Evolutionary conservation across 1,140 invertebrate species (phyloP).

Genomic region (Heliconius congener): DNA sequence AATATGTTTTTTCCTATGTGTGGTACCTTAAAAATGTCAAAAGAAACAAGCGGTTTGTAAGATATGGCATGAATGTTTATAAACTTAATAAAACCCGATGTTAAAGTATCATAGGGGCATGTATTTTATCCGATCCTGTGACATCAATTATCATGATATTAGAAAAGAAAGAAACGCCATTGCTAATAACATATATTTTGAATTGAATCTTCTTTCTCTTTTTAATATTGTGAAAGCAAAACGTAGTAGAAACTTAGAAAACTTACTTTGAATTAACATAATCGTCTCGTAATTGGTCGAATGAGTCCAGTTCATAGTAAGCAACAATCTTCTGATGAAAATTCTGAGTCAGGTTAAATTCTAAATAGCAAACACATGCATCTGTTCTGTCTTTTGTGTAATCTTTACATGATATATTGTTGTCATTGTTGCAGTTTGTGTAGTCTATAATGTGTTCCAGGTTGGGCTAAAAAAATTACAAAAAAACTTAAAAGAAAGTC

Average conservation of each 20-base stretch:
- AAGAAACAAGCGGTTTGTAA: not conserved
- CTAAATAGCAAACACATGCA: slow-evolving; percentile 10
- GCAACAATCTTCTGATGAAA: slow-evolving; percentile 29
- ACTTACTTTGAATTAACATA: slow-evolving; percentile 43
- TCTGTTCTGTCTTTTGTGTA: not conserved
- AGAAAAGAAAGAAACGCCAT: no score
- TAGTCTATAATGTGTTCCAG: slow-evolving; percentile 20
- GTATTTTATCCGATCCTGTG: no score
- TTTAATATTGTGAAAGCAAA: no score
- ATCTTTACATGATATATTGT: slow-evolving; percentile 10
- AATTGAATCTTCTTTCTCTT: no score
- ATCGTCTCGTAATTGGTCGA: slow-evolving; percentile 21
- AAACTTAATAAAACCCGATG: no score
- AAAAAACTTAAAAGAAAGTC: no score
- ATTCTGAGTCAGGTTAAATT: slow-evolving; percentile 19
- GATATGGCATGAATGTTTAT: not conserved
- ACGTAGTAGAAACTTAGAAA: not conserved
- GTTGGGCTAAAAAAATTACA: not conserved
- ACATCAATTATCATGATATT: no score
- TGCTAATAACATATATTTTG: no score
- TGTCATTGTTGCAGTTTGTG: slow-evolving; percentile 4
- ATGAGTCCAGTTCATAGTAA: slow-evolving; percentile 41
- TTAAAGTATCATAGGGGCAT: no score
- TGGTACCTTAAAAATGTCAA: no score
- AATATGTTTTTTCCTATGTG: no score